Evolutionary conservation across 2,113 vertebrate genomes (phyloP).

Genomic region (Rynchops niger): DNA sequence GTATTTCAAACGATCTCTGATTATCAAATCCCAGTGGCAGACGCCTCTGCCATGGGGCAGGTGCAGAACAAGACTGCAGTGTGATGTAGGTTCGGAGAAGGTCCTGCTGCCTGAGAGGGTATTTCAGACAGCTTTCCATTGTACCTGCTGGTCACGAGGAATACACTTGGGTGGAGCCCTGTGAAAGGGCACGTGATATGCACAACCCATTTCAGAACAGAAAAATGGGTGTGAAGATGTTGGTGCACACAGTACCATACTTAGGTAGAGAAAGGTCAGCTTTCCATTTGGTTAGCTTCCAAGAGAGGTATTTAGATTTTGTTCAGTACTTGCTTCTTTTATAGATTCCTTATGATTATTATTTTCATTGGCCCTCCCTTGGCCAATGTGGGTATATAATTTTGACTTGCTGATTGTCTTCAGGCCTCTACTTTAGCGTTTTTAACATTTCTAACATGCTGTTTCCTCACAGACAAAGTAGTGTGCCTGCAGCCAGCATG

Average conservation of each 20-base stretch:
- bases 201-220: background rate
- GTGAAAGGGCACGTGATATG: background rate
- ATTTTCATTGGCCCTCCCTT: background rate
- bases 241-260: background rate
- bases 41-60: background rate
- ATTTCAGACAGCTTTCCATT: background rate
- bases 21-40: background rate
- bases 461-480: background rate
- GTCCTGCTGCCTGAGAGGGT: background rate
- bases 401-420: background rate
- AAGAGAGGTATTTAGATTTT: background rate
- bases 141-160: background rate
- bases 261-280: background rate
- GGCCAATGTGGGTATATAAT: background rate
- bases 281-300: background rate
- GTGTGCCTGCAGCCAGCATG: background rate
- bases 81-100: background rate
- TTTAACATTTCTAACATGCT: background rate
- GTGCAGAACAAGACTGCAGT: background rate
- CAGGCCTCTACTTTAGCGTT: background rate
- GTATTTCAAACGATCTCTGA: accelerated
- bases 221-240: background rate
- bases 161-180: background rate
- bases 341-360: background rate
- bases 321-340: background rate